phyloP scores from a whole-genome alignment of 1,140 invertebrate genomes.

The Drosophila grimshawi region DNA sequence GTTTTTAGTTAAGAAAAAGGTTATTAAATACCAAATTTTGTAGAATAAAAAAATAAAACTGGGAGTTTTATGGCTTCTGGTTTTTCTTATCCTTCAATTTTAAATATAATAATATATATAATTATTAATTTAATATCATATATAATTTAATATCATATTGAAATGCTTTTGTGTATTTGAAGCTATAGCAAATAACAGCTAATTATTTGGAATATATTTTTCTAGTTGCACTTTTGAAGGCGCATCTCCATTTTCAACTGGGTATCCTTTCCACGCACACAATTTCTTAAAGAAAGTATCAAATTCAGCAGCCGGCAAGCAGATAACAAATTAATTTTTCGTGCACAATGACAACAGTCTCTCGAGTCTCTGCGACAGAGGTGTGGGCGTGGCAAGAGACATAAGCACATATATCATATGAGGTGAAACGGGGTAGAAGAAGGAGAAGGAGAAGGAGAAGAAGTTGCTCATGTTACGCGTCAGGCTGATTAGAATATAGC shows the following conservation, averaged over 20 bases:
- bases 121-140: too few relatives aligned
- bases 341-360: constrained; percentile 58
- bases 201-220: too few relatives aligned
- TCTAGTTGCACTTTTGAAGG: neutral
- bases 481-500: constrained; percentile 82
- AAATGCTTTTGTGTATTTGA: too few relatives aligned
- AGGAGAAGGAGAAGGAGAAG: constrained; percentile 11
- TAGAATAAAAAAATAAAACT: too few relatives aligned
- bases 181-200: too few relatives aligned
- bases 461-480: constrained; percentile 69
- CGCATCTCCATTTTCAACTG: neutral
- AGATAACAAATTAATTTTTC: constrained; percentile 77
- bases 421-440: neutral
- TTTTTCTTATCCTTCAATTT: too few relatives aligned
- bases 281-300: constrained; percentile 45
- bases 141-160: too few relatives aligned
- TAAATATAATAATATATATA: too few relatives aligned
- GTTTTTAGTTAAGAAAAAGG: too few relatives aligned
- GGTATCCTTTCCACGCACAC: too few relatives aligned
- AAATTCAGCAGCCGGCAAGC: constrained; percentile 41
- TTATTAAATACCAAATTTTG: too few relatives aligned
- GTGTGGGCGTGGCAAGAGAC: constrained; percentile 14
- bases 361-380: constrained; percentile 9
- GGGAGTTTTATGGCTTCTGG: too few relatives aligned
- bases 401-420: constrained; percentile 55